A percentile compares a stretch with the other conserved stretches of the same genome.
Evolutionary conservation across 2,888 invertebrate species (phyloP).

Genomic region (Eulithis prunata): DNA sequence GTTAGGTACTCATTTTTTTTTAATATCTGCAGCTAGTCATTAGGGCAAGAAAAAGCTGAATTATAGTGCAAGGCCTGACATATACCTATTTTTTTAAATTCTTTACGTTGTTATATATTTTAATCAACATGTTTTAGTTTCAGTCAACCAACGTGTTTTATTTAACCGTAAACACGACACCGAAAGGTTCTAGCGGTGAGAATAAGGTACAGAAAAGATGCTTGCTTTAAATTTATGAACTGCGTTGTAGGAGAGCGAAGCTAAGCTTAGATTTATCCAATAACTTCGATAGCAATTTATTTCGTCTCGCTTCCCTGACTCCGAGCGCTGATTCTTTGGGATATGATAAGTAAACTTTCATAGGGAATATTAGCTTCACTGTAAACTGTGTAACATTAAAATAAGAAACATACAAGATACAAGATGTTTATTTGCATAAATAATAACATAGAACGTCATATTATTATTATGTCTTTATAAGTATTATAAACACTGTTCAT

Average conservation of each 20-base stretch:
- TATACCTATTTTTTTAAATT: too few species aligned
- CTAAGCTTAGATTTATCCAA: constrained; percentile 35
- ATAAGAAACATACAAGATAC: background rate
- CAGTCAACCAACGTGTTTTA: background rate
- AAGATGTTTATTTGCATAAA: too few species aligned
- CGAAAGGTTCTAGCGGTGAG: background rate
- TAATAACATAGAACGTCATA: too few species aligned
- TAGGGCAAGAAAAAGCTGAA: too few species aligned
- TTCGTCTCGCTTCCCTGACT: constrained; percentile 43
- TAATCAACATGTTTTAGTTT: too few species aligned
- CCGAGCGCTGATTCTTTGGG: constrained; percentile 52
- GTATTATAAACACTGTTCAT: too few species aligned
- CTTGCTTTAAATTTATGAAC: constrained; percentile 32
- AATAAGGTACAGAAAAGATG: constrained; percentile 9
- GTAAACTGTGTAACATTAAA: background rate
- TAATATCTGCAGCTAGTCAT: too few species aligned
- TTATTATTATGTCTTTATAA: too few species aligned
- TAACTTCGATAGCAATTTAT: constrained; percentile 46
- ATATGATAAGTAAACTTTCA: constrained; percentile 70
- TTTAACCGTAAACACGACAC: background rate
- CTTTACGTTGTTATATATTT: too few species aligned
- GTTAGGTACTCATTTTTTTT: too few species aligned
- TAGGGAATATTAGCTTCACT: constrained; percentile 10
- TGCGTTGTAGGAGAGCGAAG: constrained; percentile 16
- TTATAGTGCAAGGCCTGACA: too few species aligned